These are phyloP conservation scores for Siniperca chuatsi DNA, from an alignment of 2,113 vertebrate genomes.

Conservation along the genomic window DNA sequence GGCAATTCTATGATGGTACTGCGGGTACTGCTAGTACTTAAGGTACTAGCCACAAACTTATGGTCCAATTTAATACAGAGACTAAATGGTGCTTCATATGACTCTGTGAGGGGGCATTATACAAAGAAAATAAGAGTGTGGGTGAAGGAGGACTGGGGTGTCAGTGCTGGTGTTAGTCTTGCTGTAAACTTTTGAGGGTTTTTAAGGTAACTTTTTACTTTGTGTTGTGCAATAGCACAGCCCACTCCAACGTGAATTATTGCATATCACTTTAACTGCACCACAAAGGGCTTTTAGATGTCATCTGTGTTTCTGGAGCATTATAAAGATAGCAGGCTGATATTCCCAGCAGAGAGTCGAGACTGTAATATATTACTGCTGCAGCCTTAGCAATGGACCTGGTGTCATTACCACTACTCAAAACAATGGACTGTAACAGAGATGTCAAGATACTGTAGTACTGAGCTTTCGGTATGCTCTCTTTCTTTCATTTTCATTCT, in stretches of 20 bases:
- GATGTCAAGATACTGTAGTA: slow-evolving; percentile 35
- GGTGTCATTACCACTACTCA: slow-evolving; percentile 64
- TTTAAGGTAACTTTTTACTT: slow-evolving; percentile 34
- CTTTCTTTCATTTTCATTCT: slow-evolving; percentile 27
- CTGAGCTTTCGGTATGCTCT: background rate
- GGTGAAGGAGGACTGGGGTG: background rate
- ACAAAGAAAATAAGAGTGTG: background rate
- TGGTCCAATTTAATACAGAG: slow-evolving; percentile 3
- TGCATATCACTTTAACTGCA: slow-evolving; percentile 53
- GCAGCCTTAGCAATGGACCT: slow-evolving; percentile 40
- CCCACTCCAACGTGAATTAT: slow-evolving; percentile 32
- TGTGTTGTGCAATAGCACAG: background rate
- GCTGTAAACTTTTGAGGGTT: background rate
- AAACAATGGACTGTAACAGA: slow-evolving; percentile 41
- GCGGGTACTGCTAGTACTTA: background rate
- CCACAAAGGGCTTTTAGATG: slow-evolving; percentile 65
- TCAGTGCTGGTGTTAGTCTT: background rate
- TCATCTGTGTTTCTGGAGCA: slow-evolving; percentile 65
- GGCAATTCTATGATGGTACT: slow-evolving; percentile 9
- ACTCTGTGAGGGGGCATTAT: background rate
- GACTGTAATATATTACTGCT: slow-evolving; percentile 51
- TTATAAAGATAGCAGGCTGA: slow-evolving; percentile 61
- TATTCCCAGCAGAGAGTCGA: slow-evolving; percentile 48
- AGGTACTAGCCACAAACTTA: slow-evolving; percentile 18
- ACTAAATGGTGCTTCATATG: slow-evolving; percentile 5